Evolutionary conservation across 2,888 invertebrate genomes (phyloP).

Genomic region (Trichacis sp.): DNA sequence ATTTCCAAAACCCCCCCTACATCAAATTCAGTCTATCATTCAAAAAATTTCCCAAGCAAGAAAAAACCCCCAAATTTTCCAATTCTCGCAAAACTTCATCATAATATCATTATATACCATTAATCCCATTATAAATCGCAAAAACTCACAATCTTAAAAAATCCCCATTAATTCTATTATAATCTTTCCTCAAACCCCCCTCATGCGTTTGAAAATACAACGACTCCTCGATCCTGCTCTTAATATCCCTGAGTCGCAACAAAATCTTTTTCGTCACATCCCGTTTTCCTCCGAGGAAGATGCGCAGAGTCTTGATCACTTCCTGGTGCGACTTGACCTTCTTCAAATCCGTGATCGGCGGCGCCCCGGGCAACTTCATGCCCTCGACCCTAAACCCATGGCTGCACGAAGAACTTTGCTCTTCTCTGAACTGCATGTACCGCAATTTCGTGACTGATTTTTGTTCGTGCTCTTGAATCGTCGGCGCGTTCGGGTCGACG

Average conservation of each 20-base stretch:
- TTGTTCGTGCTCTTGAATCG: conserved; percentile 81
- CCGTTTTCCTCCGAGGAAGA: conserved; percentile 78
- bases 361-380: conserved; percentile 85
- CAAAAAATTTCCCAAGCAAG: too few relatives aligned
- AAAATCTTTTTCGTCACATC: conserved; percentile 79
- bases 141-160: too few relatives aligned
- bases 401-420: conserved; percentile 91
- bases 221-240: conserved; percentile 84
- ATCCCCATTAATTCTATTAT: too few relatives aligned
- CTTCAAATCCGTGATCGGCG: conserved; percentile 89
- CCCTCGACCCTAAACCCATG: conserved; percentile 97
- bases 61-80: too few relatives aligned
- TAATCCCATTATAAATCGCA: too few relatives aligned
- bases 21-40: too few relatives aligned
- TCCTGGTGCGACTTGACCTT: conserved; percentile 84
- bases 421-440: conserved; percentile 96
- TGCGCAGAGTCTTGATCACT: conserved; percentile 79
- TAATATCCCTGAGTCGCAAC: conserved; percentile 81
- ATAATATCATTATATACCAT: too few relatives aligned
- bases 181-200: too few relatives aligned
- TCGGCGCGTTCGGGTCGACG: conserved; percentile 89
- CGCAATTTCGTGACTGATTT: conserved; percentile 94
- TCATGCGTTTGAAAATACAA: conserved; percentile 89
- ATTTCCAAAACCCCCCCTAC: too few relatives aligned
- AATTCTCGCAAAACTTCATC: too few relatives aligned